Conservation (phyloP, 2,113 vertebrate species). For the Eurypyga helias region DNA sequence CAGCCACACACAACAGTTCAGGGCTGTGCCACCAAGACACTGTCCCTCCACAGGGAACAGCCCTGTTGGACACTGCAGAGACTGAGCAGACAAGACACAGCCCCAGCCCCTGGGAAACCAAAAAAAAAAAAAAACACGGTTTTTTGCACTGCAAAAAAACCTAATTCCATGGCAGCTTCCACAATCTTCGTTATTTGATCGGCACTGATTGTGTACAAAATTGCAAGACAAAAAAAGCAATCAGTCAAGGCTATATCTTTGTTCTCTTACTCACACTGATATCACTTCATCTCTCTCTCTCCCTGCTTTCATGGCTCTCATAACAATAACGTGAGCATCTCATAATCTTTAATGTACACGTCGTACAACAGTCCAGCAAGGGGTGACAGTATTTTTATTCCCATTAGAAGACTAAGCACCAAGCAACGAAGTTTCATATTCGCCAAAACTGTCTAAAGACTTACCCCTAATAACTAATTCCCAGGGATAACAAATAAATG, state of each 20-base stretch:
- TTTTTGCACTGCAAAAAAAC: neutral
- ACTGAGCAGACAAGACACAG: neutral
- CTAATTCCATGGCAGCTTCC: neutral
- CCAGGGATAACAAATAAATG: neutral
- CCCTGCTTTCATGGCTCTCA: neutral
- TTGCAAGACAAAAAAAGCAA: neutral
- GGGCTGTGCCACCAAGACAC: neutral
- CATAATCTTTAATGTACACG: neutral
- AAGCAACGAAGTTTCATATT: neutral
- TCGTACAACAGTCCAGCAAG: neutral
- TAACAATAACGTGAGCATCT: neutral
- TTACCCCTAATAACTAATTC: neutral
- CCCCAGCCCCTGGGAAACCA: neutral
- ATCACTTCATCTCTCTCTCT: neutral
- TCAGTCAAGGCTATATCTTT: neutral
- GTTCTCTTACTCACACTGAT: neutral
- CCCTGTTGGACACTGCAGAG: fast-evolving
- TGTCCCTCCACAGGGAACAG: neutral
- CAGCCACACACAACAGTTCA: neutral
- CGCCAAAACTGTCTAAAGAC: neutral
- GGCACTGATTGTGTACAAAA: neutral
- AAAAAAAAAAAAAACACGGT: no score
- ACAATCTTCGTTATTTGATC: neutral
- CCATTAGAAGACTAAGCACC: neutral
- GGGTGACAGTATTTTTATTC: neutral